phyloP scores from a whole-genome alignment of 1,140 invertebrate species.

The Drosophila eugracilis region DNA sequence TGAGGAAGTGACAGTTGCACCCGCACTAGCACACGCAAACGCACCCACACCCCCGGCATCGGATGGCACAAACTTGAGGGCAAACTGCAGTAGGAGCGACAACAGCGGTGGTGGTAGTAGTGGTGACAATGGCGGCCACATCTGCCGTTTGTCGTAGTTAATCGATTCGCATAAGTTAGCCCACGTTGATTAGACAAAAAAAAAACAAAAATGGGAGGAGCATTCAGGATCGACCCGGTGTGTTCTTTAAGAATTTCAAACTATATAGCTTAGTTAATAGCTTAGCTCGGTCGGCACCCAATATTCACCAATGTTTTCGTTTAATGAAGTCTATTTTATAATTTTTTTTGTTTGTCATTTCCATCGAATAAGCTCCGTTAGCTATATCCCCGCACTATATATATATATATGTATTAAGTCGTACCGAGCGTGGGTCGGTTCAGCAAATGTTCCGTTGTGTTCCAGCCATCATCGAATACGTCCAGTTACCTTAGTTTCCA shows the following conservation, averaged over 20 bases:
- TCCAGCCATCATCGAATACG: conserved; percentile 22
- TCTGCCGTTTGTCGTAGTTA: conserved; percentile 18
- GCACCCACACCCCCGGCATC: conserved; percentile 8
- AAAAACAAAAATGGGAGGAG: not conserved
- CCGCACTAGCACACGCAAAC: conserved; percentile 5
- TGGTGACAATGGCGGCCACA: conserved; percentile 1
- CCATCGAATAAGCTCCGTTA: conserved; percentile 8
- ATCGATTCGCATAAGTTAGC: conserved; percentile 7
- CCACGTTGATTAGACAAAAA: not conserved
- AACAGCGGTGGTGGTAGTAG: not conserved
- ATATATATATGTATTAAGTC: not conserved
- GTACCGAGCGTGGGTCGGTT: not conserved
- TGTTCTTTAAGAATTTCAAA: conserved; percentile 5
- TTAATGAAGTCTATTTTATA: no score
- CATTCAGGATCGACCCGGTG: not conserved
- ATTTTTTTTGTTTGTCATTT: conserved; percentile 18
- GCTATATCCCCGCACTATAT: not conserved
- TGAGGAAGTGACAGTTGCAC: not conserved
- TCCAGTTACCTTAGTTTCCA: conserved; percentile 16
- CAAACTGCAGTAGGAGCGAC: conserved; percentile 1
- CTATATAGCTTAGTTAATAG: conserved; percentile 3
- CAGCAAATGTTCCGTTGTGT: not conserved
- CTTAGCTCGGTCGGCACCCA: not conserved
- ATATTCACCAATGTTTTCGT: not conserved
- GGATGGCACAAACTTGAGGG: conserved; percentile 17